Evolutionary conservation across 2,113 vertebrate genomes (phyloP), one percentile per base, ranked within the genome.

Genomic region (Synodontis membranacea): DNA sequence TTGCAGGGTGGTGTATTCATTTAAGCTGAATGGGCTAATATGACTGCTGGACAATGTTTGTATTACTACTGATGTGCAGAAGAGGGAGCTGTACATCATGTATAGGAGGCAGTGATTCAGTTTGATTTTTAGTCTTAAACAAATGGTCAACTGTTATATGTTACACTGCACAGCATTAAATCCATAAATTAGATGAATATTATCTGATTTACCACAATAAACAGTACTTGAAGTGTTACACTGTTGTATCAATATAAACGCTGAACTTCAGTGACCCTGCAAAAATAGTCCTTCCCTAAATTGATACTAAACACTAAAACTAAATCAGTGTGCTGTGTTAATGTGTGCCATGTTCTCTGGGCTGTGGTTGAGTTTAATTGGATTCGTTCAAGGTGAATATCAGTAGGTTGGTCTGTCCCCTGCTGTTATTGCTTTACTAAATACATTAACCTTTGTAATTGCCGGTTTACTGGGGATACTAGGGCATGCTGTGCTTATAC

Each of bases 401-500:
- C 91, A 91, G 76, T 91, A 91, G 87, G 28, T 54, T 54, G 46
- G 34, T 79, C 52, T 86, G 78, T 79, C 78, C 46, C 60, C 31
- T 54, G 44, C 46, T 39, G 52, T 82, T 80, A 83, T 42, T 88
- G 56, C 52, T 25, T 64, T 60, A 86, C 23, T 15, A 60, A 58
- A 85, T 39, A 86, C 44, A 83, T 74, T 37, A 54, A 28, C 84
- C 62, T 79, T 75, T 80, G 66, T 56, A 76, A 54, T 52, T 64
- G 54, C 62, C 48, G 66, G 11, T 75, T 91, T 89, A 83, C 88
- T 88, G 80, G 80, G 81, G 80, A 87, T 88, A 88, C 86, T 25
- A 31, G 66, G 46, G 82, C 42, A 37, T 44, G 7, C 31, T 56
- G n/a, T 11, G n/a, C 8, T 75, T 68, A 52, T 78, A 23, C 68